A percentile compares a stretch with the other conserved stretches of the same genome.
These are phyloP conservation scores for Rattus norvegicus DNA, from an alignment of 2,113 vertebrate genomes.

Conservation along the genomic window GRCr8 NC_086019.1:179922501-179923000, in stretches of 20 bases:
- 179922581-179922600: not conserved
- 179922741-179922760: not conserved
- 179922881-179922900: not conserved
- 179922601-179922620: not conserved
- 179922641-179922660: slow-evolving; percentile 9
- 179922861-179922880: not conserved
- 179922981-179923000: not conserved
- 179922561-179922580: not conserved
- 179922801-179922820: not conserved
- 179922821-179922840: not conserved
- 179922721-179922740: slow-evolving; percentile 2
- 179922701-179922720: not conserved
- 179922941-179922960: not conserved
- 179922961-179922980: not conserved
- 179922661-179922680: not conserved
- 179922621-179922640: not conserved
- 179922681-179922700: not conserved
- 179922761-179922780: slow-evolving; percentile 24
- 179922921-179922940: not conserved
- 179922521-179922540: not conserved
- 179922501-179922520: not conserved
- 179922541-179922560: not conserved
- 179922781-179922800: not conserved
- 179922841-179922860: not conserved
- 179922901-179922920: slow-evolving; percentile 27